Base-by-base conservation (phyloP, 2,113 vertebrate species). In the Pelecanoides urinatrix region DNA sequence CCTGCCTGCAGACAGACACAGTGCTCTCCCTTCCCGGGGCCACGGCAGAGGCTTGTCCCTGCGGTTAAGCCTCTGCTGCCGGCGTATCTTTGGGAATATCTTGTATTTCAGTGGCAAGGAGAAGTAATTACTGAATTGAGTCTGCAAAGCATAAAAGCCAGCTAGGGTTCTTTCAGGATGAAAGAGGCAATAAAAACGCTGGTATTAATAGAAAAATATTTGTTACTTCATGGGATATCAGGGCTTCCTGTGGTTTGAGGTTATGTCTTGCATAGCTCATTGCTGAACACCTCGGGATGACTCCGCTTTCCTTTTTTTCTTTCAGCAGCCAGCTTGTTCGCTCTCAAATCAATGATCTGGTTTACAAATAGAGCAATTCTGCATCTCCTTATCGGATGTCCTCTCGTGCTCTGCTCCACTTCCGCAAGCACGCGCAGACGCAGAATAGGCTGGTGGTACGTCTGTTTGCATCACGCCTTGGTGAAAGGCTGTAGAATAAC, bases 121-220 rank as follows among this genome's bases (percentile, higher is more conserved):
- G 90, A 74, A 71, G 59, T 59, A 94, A 92, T 93, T 85, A 76
- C 50, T n/a, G 67, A 84, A 67, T 38, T 38, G 65, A 95, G 89
- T 29, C 58, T 66, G 73, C 56, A 62, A 84, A 45, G 65, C 66
- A 52, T 29, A n/a, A 81, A 70, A 91, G 84, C 80, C 94, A 90
- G 20, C 42, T 21, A 82, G 77, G 49, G 70, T 59, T 95, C 91
- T 81, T 94, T 88, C 74, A 73, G 91, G 95, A 92, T 94, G 92
- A 95, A 94, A 92, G 96, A 79, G 66, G 84, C 89, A 85, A 92
- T 95, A 94, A 91, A 95, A 95, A 15, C 6, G 7, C 77, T 97
- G 87, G 96, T 95, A 97, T 95, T 96, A 95, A 96, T 97, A 96
- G 91, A 85, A 95, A 97, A 97, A 97, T 97, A 96, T 97, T 97